Evolutionary conservation across 2,888 invertebrate genomes (phyloP).

Genomic region (Ichneumon xanthorius): DNA sequence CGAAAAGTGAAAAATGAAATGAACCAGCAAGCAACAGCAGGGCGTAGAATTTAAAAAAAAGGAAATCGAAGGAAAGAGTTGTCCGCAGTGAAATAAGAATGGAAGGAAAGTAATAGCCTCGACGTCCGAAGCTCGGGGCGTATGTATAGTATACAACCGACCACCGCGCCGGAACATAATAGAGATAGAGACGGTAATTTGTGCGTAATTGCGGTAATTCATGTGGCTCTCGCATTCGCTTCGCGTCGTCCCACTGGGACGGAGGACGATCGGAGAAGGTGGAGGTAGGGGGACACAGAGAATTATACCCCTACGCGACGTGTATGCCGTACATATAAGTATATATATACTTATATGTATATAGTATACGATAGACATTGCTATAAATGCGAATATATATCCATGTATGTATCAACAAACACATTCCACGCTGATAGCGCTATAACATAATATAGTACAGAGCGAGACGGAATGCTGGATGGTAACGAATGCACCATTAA

Average conservation of each 20-base stretch:
- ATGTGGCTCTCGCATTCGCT: constrained; percentile 71
- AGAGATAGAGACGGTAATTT: constrained; percentile 74
- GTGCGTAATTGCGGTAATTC: constrained; percentile 75
- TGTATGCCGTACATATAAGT: constrained; percentile 28
- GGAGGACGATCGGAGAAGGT: constrained; percentile 18
- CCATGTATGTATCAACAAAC: constrained; percentile 14
- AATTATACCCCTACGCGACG: constrained; percentile 63
- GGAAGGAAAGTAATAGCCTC: constrained; percentile 70
- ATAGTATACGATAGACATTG: neutral
- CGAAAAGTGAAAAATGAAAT: constrained; percentile 7
- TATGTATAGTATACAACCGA: constrained; percentile 39
- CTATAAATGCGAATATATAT: constrained; percentile 35
- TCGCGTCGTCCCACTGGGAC: constrained; percentile 67
- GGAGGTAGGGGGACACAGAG: constrained; percentile 58
- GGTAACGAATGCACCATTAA: constrained; percentile 16
- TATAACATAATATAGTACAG: neutral
- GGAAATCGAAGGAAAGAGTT: constrained; percentile 59
- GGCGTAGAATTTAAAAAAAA: constrained; percentile 31
- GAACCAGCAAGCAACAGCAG: constrained; percentile 11
- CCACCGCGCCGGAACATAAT: constrained; percentile 72
- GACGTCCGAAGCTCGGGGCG: constrained; percentile 29
- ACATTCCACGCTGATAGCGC: constrained; percentile 5
- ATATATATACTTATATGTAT: neutral
- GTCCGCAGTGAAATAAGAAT: constrained; percentile 61
- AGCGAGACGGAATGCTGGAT: neutral